Evolutionary conservation across 2,888 invertebrate genomes (phyloP).

Genomic region (Lacanobia wlatinum): DNA sequence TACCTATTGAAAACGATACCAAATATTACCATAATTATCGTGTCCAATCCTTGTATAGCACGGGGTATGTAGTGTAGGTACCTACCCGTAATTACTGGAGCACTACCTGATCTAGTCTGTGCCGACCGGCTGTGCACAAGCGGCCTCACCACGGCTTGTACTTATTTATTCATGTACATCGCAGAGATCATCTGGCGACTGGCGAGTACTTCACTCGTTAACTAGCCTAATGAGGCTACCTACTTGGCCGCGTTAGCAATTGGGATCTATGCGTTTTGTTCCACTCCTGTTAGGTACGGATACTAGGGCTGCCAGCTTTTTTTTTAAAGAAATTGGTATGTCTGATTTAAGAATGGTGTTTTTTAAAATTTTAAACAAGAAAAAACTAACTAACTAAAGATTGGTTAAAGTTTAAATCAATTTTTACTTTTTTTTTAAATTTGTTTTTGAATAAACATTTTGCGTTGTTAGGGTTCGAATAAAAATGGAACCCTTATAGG

Average conservation of each 20-base stretch:
- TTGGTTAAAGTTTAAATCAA: no score
- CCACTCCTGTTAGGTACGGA: background rate
- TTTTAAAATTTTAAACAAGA: no score
- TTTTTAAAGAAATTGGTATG: background rate
- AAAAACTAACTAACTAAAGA: no score
- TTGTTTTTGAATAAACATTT: no score
- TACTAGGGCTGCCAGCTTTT: background rate
- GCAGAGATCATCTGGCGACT: conserved; percentile 13
- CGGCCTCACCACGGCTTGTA: conserved; percentile 34
- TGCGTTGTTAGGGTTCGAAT: no score
- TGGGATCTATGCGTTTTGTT: conserved; percentile 39
- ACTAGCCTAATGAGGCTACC: conserved; percentile 58
- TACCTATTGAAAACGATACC: no score
- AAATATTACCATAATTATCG: background rate
- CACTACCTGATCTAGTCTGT: background rate
- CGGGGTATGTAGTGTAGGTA: background rate
- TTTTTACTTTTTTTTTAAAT: no score
- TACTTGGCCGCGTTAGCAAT: conserved; percentile 54
- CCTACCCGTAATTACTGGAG: no score
- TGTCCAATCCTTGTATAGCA: background rate
- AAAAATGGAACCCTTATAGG: no score
- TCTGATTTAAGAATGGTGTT: no score
- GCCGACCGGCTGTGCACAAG: background rate
- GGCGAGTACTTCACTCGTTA: conserved; percentile 40
- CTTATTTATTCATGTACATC: conserved; percentile 36